A percentile compares a stretch with the other conserved stretches of the same genome.
phyloP scores from a whole-genome alignment of 1,140 invertebrate species.

The Acromyrmex echinatior region DNA sequence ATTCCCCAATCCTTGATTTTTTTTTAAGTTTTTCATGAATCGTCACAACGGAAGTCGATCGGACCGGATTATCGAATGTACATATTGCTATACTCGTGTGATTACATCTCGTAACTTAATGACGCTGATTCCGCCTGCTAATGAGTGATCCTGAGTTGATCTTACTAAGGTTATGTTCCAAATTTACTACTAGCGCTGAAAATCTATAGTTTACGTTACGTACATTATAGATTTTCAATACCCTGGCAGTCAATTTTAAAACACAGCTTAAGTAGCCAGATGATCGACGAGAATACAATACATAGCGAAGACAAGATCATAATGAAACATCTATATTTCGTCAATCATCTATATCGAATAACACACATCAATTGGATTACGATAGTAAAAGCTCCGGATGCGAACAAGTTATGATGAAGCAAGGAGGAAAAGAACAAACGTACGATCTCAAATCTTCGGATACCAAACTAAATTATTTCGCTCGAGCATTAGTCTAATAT shows the following conservation, averaged over 20 bases:
- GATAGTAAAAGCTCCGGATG: conserved; percentile 27
- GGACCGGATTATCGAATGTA: conserved; percentile 50
- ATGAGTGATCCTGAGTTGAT: conserved; percentile 26
- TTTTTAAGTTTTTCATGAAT: conserved; percentile 71
- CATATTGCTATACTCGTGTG: conserved; percentile 49
- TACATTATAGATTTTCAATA: too few species aligned
- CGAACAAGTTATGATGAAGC: neutral
- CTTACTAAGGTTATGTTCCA: neutral
- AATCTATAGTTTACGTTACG: too few species aligned
- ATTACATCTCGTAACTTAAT: conserved; percentile 75
- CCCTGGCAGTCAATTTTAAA: too few species aligned
- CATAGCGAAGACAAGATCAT: conserved; percentile 16
- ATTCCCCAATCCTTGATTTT: neutral
- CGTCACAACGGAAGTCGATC: conserved; percentile 38
- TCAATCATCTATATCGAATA: conserved; percentile 45
- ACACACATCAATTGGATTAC: conserved; percentile 33
- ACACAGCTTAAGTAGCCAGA: conserved; percentile 45
- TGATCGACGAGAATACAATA: conserved; percentile 51
- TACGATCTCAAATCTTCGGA: conserved; percentile 81
- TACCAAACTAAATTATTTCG: conserved; percentile 82
- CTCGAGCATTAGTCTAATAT: conserved; percentile 68
- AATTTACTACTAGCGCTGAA: too few species aligned
- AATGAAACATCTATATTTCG: conserved; percentile 47
- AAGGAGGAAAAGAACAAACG: conserved; percentile 38
- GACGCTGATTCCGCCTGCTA: conserved; percentile 54